Base-by-base conservation (phyloP, 2,113 vertebrate genomes). In the Forbesichthys papilliferus region DNA sequence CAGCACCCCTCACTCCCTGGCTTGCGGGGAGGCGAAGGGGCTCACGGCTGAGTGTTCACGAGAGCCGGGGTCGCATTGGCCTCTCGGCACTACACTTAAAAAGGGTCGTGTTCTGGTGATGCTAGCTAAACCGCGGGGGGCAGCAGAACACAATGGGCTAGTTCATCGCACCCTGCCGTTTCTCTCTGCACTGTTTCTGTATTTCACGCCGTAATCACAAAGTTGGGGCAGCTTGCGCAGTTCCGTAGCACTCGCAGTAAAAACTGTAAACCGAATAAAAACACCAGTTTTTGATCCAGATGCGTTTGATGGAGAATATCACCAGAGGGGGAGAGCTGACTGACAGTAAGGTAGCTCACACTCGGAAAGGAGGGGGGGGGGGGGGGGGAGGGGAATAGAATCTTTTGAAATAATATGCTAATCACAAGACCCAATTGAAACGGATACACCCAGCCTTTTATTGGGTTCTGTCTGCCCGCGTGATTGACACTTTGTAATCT, bases 401-500 rank as follows among this genome's bases (percentile, higher is more conserved):
- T 69, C 54, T 18, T 73, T 65, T 66, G 62, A 71, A 86, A 84
- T 86, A 84, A 88, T 82, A 86, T 85, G 86, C 84, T 86, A 86
- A 89, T 88, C 82, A 88, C 85, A 87, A 75, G 60, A 53, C 78
- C 14, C 0, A 42, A 12, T 69, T 83, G 84, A 83, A 87, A 86
- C 74, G 74, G 66, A 89, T 81, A 78, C 83, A 55, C 64, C 78
- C 77, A 52, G 77, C 86, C 81, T 82, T 85, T 82, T 81, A 84
- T 87, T 77, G 73, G 77, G 81, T 84, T 85, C 68, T 78, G 48
- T 69, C 68, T 27, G 71, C 71, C 20, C 51, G 46, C 42, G 63
- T 91, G 90, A 91, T 86, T 89, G 90, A 79, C 85, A 84, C 72
- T 48, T 81, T 83, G 80, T 89, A 82, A 90, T 90, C 84, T 80